Evolutionary conservation across 2,113 vertebrate species (phyloP).

Genomic region (Strix aluco): DNA sequence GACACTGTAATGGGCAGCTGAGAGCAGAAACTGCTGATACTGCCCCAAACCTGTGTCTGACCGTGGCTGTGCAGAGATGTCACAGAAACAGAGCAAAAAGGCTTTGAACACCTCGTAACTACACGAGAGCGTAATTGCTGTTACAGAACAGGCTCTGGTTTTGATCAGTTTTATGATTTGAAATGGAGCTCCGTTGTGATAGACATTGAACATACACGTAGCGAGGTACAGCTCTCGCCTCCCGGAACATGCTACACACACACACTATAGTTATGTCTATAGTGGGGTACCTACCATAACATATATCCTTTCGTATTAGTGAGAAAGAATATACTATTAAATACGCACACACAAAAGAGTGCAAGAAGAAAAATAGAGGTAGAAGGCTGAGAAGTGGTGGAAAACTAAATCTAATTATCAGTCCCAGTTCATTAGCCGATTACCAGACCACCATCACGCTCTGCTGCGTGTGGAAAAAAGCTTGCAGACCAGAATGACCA

Average conservation of each 20-base stretch:
- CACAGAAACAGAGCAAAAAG: background rate
- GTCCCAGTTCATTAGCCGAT: background rate
- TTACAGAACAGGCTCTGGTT: constrained; percentile 40
- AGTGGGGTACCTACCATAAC: accelerated
- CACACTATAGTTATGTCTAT: accelerated
- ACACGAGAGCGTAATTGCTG: background rate
- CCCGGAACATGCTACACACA: background rate
- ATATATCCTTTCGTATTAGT: background rate
- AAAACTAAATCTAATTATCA: background rate
- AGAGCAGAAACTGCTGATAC: background rate
- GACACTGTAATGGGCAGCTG: background rate
- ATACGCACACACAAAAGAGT: background rate
- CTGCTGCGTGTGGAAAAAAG: background rate
- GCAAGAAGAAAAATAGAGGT: background rate
- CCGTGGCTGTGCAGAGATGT: background rate
- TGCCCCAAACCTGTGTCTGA: background rate
- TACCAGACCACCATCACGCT: background rate
- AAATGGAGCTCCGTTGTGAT: background rate
- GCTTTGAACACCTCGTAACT: constrained; percentile 52
- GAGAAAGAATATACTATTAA: background rate
- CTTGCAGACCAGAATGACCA: background rate
- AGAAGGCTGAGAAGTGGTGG: background rate
- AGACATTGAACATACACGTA: constrained; percentile 36
- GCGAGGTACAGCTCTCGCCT: background rate
- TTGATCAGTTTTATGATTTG: constrained; percentile 37